Base-by-base conservation (phyloP, 2,797 vertebrate species). In the Graptemys geographica region DNA sequence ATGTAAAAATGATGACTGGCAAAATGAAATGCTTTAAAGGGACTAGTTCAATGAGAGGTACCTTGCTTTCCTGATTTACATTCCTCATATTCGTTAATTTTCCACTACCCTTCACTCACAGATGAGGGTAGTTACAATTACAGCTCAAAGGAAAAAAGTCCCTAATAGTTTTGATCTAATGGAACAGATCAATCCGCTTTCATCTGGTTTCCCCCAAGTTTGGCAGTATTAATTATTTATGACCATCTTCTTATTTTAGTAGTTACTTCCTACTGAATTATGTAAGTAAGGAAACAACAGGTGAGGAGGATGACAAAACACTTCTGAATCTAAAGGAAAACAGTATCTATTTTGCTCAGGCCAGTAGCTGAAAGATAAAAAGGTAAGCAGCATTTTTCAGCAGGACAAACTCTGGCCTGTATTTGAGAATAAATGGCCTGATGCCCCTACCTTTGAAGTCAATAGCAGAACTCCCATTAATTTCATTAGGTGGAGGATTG, bases 161-260 rank as follows among this genome's bases (percentile, higher is more conserved):
- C 74, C 18, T 92, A 87, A 81, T 1, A 88, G 25, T 90, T 97
- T 97, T 95, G 87, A 95, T 95, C 87, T 89, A 92, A 87, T 92
- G 93, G 85, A 81, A 79, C 86, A 89, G 23, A 94, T 91, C n/a
- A 90, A 86, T 93, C 82, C 82, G 3, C 44, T 82, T 96, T 95
- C 78, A 92, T 95, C 91, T 91, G 1, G 93, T 96, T 96, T 96
- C 80, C 80, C 59, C 78, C 84, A 81, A 91, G 86, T 79, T 94
- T 94, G 87, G 47, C 37, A n/a, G 3, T 82, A 96, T 97, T 90
- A 93, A 27, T 97, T 94, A 95, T 95, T 97, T 94, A 97, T 97
- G 93, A 91, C 41, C 52, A 90, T 83, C 49, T 86, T 86, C 52
- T 92, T 91, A 90, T 81, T 96, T 97, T 93, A 83, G 87, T 78